A percentile compares a stretch with the other conserved stretches of the same genome.
phyloP scores from a whole-genome alignment of 2,797 vertebrate genomes.

The Masticophis lateralis region DNA sequence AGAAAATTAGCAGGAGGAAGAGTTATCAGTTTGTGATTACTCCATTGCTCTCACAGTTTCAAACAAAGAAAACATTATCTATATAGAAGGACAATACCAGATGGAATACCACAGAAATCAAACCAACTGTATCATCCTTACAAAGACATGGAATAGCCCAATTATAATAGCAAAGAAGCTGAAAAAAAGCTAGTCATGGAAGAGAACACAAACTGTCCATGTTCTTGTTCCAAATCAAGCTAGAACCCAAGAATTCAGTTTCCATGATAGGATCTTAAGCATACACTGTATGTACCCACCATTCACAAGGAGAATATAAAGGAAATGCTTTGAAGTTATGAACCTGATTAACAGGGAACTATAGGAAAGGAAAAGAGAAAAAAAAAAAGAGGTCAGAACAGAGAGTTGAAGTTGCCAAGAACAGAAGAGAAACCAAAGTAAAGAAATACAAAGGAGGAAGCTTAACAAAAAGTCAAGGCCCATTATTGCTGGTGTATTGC shows the following conservation, averaged over 20 bases:
- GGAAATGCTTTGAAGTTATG: background rate
- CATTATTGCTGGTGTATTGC: too few species aligned
- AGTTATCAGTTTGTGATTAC: background rate
- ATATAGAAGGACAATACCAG: background rate
- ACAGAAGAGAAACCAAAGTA: too few species aligned
- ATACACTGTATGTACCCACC: background rate
- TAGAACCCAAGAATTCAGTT: background rate
- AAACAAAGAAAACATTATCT: background rate
- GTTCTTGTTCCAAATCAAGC: background rate
- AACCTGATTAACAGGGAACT: too few species aligned
- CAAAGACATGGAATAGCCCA: background rate
- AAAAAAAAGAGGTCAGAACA: too few species aligned
- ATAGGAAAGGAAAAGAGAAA: too few species aligned
- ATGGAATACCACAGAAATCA: background rate
- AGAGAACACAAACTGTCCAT: background rate
- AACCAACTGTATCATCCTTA: background rate
- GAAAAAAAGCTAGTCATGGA: background rate
- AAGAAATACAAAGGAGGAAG: too few species aligned
- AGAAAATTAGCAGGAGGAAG: background rate
- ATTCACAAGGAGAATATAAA: background rate
- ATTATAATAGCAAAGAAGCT: background rate
- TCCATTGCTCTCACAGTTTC: background rate
- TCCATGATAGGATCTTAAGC: background rate
- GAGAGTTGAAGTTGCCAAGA: too few species aligned
- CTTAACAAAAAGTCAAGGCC: too few species aligned